A percentile compares a stretch with the other conserved stretches of the same genome.
Evolutionary conservation across 2,113 vertebrate species (phyloP).

Genomic region (Sisor rabdophorus): DNA sequence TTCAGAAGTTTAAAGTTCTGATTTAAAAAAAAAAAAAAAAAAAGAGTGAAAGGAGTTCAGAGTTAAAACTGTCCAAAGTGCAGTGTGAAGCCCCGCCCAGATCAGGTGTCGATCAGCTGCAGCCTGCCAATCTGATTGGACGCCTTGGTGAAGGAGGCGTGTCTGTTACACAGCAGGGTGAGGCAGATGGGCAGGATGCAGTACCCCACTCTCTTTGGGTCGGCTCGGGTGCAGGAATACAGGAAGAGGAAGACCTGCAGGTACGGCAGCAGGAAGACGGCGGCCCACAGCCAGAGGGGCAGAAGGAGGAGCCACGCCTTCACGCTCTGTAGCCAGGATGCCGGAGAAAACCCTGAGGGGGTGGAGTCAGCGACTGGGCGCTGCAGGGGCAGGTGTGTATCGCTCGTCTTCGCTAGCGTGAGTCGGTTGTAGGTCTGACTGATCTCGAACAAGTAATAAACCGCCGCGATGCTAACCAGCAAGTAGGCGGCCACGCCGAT

Average conservation of each 20-base stretch:
- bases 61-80: background rate
- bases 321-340: slow-evolving; percentile 62
- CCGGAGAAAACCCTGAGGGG: slow-evolving; percentile 60
- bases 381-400: slow-evolving; percentile 69
- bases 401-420: slow-evolving; percentile 76
- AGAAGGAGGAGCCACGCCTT: slow-evolving; percentile 78
- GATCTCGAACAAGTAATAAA: slow-evolving; percentile 93
- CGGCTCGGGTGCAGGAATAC: slow-evolving; percentile 92
- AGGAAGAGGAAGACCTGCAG: slow-evolving; percentile 96
- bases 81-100: background rate
- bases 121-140: slow-evolving; percentile 86
- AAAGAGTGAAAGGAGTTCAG: background rate
- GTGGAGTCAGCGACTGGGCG: slow-evolving; percentile 66
- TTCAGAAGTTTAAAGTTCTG: background rate
- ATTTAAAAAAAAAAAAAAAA: background rate
- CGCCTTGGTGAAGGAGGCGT: slow-evolving; percentile 79
- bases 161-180: slow-evolving; percentile 86
- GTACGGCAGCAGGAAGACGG: slow-evolving; percentile 88
- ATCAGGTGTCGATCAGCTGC: slow-evolving; percentile 84
- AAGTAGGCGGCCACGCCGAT: slow-evolving; percentile 86
- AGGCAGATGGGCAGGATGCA: slow-evolving; percentile 93
- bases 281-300: slow-evolving; percentile 88
- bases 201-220: slow-evolving; percentile 90
- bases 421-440: slow-evolving; percentile 85
- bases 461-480: slow-evolving; percentile 78